Evolutionary conservation across 1,140 invertebrate species (phyloP).

Genomic region (Ips typographus): DNA sequence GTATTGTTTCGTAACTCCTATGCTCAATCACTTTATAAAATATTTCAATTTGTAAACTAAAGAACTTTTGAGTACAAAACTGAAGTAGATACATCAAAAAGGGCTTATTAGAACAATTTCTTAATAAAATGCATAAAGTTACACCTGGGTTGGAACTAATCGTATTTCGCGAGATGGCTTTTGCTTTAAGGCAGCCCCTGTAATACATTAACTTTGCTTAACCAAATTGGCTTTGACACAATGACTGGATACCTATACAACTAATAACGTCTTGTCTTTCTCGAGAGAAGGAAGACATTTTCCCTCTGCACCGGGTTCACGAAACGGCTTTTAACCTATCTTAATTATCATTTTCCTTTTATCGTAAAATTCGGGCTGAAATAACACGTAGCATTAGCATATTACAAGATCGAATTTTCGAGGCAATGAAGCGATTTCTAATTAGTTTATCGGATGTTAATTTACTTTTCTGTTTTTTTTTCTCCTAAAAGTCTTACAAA

Average conservation of each 20-base stretch:
- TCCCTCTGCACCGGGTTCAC: constrained; percentile 1
- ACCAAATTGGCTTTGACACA: constrained; percentile 21
- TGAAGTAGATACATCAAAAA: too few relatives aligned
- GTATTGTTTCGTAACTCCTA: too few relatives aligned
- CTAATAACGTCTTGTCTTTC: constrained; percentile 18
- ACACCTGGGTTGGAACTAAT: constrained; percentile 19
- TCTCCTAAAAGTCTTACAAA: too few relatives aligned
- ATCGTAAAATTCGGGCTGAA: constrained; percentile 8
- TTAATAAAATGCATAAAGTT: constrained; percentile 15
- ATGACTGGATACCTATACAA: constrained; percentile 28
- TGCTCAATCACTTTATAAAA: too few relatives aligned
- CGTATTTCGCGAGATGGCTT: constrained; percentile 23
- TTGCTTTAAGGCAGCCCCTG: constrained; percentile 14
- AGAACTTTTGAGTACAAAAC: too few relatives aligned
- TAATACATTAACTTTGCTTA: constrained; percentile 24
- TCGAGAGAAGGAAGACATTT: constrained; percentile 11
- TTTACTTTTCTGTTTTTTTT: too few relatives aligned
- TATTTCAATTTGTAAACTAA: too few relatives aligned
- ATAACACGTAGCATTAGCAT: constrained; percentile 8
- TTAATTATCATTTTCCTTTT: constrained; percentile 21
- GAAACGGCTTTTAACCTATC: constrained; percentile 19
- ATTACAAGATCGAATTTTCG: constrained; percentile 4
- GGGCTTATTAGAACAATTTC: too few relatives aligned
- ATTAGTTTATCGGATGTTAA: constrained; percentile 1
- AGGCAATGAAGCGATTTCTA: constrained; percentile 5